These are phyloP conservation scores for Oncorhynchus gorbuscha DNA, from an alignment of 2,113 vertebrate genomes.

Conservation along the genomic window DNA sequence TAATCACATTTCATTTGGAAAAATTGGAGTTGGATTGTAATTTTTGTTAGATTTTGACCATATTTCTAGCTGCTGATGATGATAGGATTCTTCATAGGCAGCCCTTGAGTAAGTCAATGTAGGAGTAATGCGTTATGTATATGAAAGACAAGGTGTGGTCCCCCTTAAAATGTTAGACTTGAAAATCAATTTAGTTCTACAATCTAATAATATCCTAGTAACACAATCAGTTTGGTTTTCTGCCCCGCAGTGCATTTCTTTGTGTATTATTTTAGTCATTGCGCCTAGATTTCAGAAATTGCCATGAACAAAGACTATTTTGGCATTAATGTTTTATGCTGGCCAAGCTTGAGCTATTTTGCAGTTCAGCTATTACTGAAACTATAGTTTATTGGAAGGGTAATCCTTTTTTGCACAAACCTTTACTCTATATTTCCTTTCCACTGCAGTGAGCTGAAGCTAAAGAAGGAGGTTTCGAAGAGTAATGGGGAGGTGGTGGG, in stretches of 20 bases:
- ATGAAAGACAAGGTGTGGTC: not conserved
- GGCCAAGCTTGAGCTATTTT: too few relatives aligned
- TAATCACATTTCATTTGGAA: not conserved
- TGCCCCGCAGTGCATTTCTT: not conserved
- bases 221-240: not conserved
- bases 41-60: not conserved
- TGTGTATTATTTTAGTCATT: not conserved
- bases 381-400: too few relatives aligned
- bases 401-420: not conserved
- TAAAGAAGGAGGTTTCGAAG: conserved; percentile 65
- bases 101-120: not conserved
- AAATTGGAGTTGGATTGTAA: not conserved
- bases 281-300: too few relatives aligned
- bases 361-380: too few relatives aligned
- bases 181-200: too few relatives aligned
- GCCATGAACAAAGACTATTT: too few relatives aligned
- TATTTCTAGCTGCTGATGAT: not conserved
- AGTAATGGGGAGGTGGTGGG: conserved; percentile 72
- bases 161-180: too few relatives aligned
- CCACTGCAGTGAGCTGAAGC: conserved; percentile 73
- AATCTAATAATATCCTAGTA: not conserved
- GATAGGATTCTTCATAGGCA: not conserved
- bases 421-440: not conserved
- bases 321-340: too few relatives aligned
- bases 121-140: not conserved